phyloP scores from a whole-genome alignment of 2,113 vertebrate genomes.

The Spheniscus mendiculus region DNA sequence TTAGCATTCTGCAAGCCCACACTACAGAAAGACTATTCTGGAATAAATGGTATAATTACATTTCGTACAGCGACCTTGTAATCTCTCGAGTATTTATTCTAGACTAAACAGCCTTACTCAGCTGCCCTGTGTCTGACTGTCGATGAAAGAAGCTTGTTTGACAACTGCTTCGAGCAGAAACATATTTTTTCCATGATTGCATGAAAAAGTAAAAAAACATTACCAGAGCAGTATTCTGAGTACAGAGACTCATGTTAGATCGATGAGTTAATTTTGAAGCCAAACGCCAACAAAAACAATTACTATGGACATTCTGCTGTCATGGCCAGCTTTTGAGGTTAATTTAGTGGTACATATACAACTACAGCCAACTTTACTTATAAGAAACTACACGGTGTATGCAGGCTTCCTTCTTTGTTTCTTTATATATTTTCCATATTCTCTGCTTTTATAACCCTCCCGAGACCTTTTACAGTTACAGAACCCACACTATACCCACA shows the following conservation, averaged over 20 bases:
- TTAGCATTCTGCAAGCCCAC: conserved; percentile 60
- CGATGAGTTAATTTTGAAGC: conserved; percentile 85
- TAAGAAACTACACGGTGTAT: conserved; percentile 26
- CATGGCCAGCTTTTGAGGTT: conserved; percentile 83
- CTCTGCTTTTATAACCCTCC: conserved; percentile 66
- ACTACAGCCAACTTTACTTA: conserved; percentile 47
- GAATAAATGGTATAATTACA: conserved; percentile 80
- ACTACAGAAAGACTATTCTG: conserved; percentile 74
- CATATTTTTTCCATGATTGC: conserved; percentile 90
- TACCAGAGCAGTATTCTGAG: conserved; percentile 79
- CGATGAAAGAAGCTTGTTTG: conserved; percentile 89
- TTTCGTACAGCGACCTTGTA: conserved; percentile 84
- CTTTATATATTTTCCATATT: conserved; percentile 74
- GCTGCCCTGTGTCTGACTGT: conserved; percentile 87
- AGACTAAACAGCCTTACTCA: conserved; percentile 95
- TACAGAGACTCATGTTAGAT: conserved; percentile 81
- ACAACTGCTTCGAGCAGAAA: conserved; percentile 86
- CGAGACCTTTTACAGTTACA: conserved; percentile 57
- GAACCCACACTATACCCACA: conserved; percentile 70
- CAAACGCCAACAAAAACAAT: conserved; percentile 88
- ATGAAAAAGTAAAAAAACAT: conserved; percentile 77
- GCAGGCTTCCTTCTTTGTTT: conserved; percentile 56
- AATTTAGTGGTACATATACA: conserved; percentile 61
- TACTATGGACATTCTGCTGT: conserved; percentile 80
- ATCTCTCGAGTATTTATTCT: conserved; percentile 86